Conservation (phyloP, 2,888 invertebrate species). For the Lymantria dispar region DNA sequence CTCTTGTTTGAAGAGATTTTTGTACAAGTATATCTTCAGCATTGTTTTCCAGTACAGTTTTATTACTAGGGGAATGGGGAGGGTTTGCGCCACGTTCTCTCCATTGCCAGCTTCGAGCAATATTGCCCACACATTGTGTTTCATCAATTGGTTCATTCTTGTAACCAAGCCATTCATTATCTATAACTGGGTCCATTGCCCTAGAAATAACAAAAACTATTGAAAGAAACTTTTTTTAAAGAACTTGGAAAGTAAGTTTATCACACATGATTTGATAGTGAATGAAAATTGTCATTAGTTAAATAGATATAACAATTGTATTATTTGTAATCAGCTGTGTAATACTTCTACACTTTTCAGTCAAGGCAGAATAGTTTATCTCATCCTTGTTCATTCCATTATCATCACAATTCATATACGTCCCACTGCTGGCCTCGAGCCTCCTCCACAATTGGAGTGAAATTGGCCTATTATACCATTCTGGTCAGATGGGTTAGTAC, state of each 20-base stretch:
- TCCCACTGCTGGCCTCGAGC: too few species aligned
- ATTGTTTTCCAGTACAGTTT: slow-evolving; percentile 80
- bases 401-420: too few species aligned
- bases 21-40: slow-evolving; percentile 86
- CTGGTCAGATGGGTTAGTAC: too few species aligned
- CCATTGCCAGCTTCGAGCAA: slow-evolving; percentile 74
- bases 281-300: too few species aligned
- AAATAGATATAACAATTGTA: too few species aligned
- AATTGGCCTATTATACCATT: too few species aligned
- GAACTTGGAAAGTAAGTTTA: not conserved
- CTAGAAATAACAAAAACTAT: slow-evolving; percentile 15
- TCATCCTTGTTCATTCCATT: too few species aligned
- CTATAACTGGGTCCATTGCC: slow-evolving; percentile 70
- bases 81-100: slow-evolving; percentile 69
- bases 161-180: slow-evolving; percentile 67
- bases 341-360: too few species aligned
- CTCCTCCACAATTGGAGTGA: too few species aligned
- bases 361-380: too few species aligned
- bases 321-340: too few species aligned
- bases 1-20: slow-evolving; percentile 84
- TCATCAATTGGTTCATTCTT: slow-evolving; percentile 69
- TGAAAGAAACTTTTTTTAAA: not conserved
- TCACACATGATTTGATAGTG: not conserved
- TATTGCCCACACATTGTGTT: slow-evolving; percentile 57
- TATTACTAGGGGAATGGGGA: slow-evolving; percentile 62